Percentiles rank a stretch among this genome's conserved stretches.
Conservation (phyloP, 1,140 invertebrate genomes). For the Eciton burchellii region DNA sequence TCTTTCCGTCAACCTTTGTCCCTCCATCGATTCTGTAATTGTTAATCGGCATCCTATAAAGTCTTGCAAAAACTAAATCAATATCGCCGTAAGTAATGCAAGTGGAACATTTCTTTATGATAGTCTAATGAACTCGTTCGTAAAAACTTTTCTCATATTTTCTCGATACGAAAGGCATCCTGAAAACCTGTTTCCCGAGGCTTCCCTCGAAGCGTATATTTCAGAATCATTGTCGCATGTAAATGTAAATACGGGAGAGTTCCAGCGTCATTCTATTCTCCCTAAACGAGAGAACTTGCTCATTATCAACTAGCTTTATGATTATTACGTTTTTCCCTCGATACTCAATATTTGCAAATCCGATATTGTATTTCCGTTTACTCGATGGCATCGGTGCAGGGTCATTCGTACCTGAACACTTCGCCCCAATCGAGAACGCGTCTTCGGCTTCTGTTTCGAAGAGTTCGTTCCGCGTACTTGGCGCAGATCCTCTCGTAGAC, state of each 20-base stretch:
- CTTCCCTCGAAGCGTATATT: conserved; percentile 44
- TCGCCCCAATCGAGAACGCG: conserved; percentile 87
- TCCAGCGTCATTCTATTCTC: neutral
- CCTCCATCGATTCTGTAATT: neutral
- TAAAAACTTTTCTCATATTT: conserved; percentile 35
- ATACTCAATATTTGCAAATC: neutral
- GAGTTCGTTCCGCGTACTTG: conserved; percentile 87
- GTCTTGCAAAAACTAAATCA: conserved; percentile 23
- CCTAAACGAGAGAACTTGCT: neutral
- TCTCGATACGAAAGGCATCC: conserved; percentile 25
- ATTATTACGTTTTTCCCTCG: neutral
- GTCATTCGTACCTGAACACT: conserved; percentile 88
- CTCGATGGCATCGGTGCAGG: neutral
- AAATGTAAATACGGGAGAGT: neutral
- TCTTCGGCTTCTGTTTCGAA: conserved; percentile 79
- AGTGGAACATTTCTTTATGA: conserved; percentile 46
- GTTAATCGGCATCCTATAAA: neutral
- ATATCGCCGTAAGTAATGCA: neutral
- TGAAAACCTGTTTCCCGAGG: conserved; percentile 32
- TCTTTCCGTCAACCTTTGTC: neutral
- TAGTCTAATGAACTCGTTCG: conserved; percentile 35
- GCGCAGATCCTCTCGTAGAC: conserved; percentile 90
- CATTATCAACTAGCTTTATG: neutral
- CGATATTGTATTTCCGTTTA: neutral
- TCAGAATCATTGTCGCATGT: conserved; percentile 48